These are phyloP conservation scores for Antheraea yamamai DNA, from an alignment of 2,888 invertebrate species.

Conservation along the genomic window DNA sequence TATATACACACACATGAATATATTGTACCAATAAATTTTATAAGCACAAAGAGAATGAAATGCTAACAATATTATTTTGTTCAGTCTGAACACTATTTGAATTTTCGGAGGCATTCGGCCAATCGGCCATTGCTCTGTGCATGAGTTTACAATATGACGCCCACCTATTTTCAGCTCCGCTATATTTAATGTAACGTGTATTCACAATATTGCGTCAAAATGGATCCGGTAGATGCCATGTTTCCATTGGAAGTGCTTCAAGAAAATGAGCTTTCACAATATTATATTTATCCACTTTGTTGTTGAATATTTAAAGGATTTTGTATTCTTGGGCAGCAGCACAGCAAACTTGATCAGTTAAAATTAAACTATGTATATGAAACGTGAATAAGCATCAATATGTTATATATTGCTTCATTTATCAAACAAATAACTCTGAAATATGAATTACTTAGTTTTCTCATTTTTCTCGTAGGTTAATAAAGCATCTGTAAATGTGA, in stretches of 20 bases:
- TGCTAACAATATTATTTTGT: constrained; percentile 12
- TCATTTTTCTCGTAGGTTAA: constrained; percentile 29
- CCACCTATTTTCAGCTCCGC: constrained; percentile 69
- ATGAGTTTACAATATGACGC: constrained; percentile 61
- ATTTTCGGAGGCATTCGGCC: constrained; percentile 42
- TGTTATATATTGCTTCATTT: background rate
- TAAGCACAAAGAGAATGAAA: background rate
- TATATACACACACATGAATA: background rate
- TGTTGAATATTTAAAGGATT: background rate
- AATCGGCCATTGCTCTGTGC: constrained; percentile 60
- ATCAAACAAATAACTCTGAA: background rate
- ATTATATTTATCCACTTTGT: background rate
- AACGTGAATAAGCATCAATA: background rate
- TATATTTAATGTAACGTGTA: constrained; percentile 61
- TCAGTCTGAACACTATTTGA: constrained; percentile 33
- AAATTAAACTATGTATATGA: background rate
- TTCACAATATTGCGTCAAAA: constrained; percentile 56
- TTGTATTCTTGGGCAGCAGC: background rate
- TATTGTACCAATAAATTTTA: constrained; percentile 3
- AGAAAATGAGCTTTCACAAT: background rate
- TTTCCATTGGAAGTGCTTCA: constrained; percentile 24
- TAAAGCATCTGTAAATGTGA: constrained; percentile 47
- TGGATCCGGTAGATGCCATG: constrained; percentile 32
- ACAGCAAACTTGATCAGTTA: background rate
- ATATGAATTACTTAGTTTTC: background rate